Base-by-base conservation (phyloP, 2,113 vertebrate species). In the Maccullochella peelii region DNA sequence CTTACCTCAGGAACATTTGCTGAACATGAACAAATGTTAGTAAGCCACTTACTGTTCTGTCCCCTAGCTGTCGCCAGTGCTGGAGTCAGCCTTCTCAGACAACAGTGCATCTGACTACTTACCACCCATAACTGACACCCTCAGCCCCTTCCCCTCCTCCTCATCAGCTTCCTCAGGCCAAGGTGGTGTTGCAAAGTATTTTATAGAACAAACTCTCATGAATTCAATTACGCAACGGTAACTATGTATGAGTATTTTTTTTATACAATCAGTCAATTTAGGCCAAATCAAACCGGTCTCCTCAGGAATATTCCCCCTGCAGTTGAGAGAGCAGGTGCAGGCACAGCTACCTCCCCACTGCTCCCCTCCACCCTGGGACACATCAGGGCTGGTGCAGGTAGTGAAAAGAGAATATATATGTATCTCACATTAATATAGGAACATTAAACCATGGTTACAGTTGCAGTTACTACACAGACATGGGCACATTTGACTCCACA, bases 31-130 rank as follows among this genome's bases (percentile, higher is more conserved):
- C 4, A 38, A 38, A 38, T 38, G 4, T 54, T n/a, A 11, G 44
- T 0, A 70, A 33, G 15, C 23, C 2, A 4, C 2, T n/a, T n/a
- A 16, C 9, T n/a, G 38, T 58, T 74, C 2, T 78, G 1, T 40
- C 25, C 23, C 82, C 12, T 80, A 97, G 96, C 90, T 95, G 38
- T 95, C 96, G 68, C 94, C 96, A 62, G 90, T 93, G 71, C 82
- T 89, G 40, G 94, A 96, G 85, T 95, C 94, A 27, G 91, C 16
- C 10, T 89, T 93, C 75, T 94, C 84, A 47, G 94, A 95, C 67
- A 90, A 72, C 84, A 94, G 92, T 38, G 88, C 81, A 6, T 86
- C 85, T 10, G 90, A 95, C 79, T 91, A 92, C 74, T 92, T 93
- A 69, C 89, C 91, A 8, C 82, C n/a, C 44, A 57, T 14, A 38